Percentiles rank a stretch among this genome's conserved stretches.
These are phyloP conservation scores for Cynopterus brachyotis DNA, from an alignment of 2,113 vertebrate genomes.

Conservation along the genomic window DNA sequence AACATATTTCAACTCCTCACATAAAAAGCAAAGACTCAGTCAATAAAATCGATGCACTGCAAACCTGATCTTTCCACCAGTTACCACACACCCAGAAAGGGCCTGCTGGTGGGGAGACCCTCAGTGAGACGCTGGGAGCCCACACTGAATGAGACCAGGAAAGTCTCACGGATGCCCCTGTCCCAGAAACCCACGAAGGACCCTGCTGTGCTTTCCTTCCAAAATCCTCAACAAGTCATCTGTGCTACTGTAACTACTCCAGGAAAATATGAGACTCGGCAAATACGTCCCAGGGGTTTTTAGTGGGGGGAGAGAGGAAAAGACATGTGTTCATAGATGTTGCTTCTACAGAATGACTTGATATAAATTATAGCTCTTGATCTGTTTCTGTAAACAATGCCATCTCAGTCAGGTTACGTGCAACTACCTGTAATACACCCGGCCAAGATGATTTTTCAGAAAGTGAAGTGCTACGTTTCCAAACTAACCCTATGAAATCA, in stretches of 20 bases:
- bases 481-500: background rate
- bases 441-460: background rate
- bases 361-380: background rate
- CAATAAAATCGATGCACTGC: background rate
- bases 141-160: background rate
- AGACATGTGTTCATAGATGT: background rate
- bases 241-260: background rate
- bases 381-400: slow-evolving; percentile 49
- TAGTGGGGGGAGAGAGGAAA: accelerated
- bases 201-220: background rate
- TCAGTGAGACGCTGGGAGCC: background rate
- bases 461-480: background rate
- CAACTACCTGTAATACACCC: background rate
- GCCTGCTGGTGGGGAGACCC: background rate
- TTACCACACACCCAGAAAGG: background rate
- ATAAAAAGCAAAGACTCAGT: background rate
- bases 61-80: background rate
- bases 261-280: background rate
- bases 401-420: background rate
- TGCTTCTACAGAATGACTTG: background rate
- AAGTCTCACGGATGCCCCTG: background rate
- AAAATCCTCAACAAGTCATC: background rate
- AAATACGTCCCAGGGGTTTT: background rate
- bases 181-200: slow-evolving; percentile 28
- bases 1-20: background rate